Base-by-base conservation (phyloP, 2,888 invertebrate genomes). In the Eupsilia transversa region DNA sequence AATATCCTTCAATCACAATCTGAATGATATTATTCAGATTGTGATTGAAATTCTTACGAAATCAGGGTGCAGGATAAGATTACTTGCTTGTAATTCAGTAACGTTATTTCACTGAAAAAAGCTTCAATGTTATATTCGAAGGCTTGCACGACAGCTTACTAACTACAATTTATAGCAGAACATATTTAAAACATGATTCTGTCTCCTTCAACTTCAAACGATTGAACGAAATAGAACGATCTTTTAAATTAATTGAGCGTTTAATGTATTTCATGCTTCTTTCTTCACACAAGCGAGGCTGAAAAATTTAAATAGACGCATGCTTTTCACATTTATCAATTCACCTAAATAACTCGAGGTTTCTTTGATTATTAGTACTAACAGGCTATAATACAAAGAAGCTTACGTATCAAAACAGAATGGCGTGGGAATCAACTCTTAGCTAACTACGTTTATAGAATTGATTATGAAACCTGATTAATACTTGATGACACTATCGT, bases 351-450 rank as follows among this genome's bases (percentile, higher is more conserved):
- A 46, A 33, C 30, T n/a, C 12, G 30, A 52, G 27, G 23, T 60
- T 59, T 35, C 17, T 57, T 30, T 59, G 59, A 65, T 68, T 73
- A 54, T 61, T 43, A 30, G 23, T 64, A 74, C 63, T 59, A 71
- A 66, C 75, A 73, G 23, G 70, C 71, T 64, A 46, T 20, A 46
- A 63, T 20, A 79, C 69, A 83, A 85, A 83, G 54, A 70, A 63
- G 54, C 68, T 72, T 54, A 49, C 60, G 38, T 70, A 66, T 72
- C 23, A 43, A 76, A 84, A 35, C 30, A 68, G 64, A 82, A 75
- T 67, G 56, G 75, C 86, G 85, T 86, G 86, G 83, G 86, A 86
- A 86, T 67, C 59, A 65, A 66, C 69, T 67, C 61, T 66, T 59
- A 69, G 59, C 49, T 79, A 75, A 84, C 68, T 57, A 49, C 60